These are phyloP conservation scores for Oscarella lobularis DNA, from an alignment of 37 sponge, comb jelly and placozoan genomes.

Conservation along the genomic window DNA sequence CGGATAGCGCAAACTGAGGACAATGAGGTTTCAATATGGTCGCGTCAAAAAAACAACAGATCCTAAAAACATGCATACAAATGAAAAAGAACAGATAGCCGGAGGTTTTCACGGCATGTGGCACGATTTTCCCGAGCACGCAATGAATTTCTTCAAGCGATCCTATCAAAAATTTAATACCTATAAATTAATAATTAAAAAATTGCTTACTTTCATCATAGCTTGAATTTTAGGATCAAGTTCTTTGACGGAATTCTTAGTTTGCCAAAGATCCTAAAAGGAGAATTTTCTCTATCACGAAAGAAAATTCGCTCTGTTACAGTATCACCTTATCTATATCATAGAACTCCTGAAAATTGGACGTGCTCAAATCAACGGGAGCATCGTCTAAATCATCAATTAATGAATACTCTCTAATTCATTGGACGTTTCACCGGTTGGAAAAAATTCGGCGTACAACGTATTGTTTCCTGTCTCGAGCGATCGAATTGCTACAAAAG, in stretches of 20 bases:
- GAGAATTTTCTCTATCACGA: background rate
- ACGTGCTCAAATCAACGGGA: constrained; percentile 1
- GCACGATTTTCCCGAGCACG: background rate
- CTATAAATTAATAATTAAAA: background rate
- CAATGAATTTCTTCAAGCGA: background rate
- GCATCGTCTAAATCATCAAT: constrained; percentile 13
- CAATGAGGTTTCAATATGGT: no score
- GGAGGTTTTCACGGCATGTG: no score
- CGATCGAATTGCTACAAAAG: constrained; percentile 34
- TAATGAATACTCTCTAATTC: background rate
- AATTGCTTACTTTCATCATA: background rate
- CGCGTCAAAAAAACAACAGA: no score
- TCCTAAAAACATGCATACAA: no score
- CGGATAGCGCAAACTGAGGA: no score
- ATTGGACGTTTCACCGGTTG: constrained; percentile 11
- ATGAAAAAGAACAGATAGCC: no score
- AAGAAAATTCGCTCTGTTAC: background rate
- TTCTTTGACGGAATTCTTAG: background rate
- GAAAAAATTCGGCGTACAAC: constrained; percentile 23
- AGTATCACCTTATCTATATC: constrained; percentile 24
- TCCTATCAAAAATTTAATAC: background rate
- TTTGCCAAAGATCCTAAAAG: background rate
- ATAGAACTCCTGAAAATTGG: constrained; percentile 38
- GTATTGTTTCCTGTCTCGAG: constrained; percentile 1
- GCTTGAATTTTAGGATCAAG: background rate